Evolutionary conservation across 2,113 vertebrate genomes (phyloP).

Genomic region (Bubo blakistoni): DNA sequence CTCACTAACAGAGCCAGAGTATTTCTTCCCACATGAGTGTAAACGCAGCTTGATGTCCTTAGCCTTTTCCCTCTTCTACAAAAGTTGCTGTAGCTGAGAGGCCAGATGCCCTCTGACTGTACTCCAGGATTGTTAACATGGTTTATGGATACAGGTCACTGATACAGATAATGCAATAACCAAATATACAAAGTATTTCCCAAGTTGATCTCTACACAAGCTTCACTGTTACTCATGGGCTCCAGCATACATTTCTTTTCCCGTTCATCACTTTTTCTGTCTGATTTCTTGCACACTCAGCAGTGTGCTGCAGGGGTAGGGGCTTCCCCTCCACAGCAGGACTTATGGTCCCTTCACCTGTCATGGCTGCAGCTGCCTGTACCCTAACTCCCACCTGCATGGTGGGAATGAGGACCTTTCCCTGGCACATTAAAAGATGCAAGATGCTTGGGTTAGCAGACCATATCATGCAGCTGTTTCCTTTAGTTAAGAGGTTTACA

Average conservation of each 20-base stretch:
- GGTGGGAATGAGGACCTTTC: neutral
- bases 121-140: neutral
- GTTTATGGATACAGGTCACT: neutral
- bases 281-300: neutral
- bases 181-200: neutral
- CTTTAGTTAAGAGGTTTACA: neutral
- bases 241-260: neutral
- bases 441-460: neutral
- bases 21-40: neutral
- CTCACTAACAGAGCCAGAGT: conserved; percentile 10
- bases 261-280: neutral
- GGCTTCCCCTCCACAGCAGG: neutral
- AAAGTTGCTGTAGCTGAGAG: neutral
- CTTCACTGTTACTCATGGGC: neutral
- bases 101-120: neutral
- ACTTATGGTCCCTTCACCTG: neutral
- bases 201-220: neutral
- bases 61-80: neutral
- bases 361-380: neutral
- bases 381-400: neutral
- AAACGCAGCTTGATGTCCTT: conserved; percentile 1
- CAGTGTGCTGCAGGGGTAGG: neutral
- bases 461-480: neutral
- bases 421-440: neutral
- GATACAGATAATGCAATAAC: neutral